A percentile compares a stretch with the other conserved stretches of the same genome.
Evolutionary conservation across 2,113 vertebrate species (phyloP).

Genomic region (Megaceryle maxima): DNA sequence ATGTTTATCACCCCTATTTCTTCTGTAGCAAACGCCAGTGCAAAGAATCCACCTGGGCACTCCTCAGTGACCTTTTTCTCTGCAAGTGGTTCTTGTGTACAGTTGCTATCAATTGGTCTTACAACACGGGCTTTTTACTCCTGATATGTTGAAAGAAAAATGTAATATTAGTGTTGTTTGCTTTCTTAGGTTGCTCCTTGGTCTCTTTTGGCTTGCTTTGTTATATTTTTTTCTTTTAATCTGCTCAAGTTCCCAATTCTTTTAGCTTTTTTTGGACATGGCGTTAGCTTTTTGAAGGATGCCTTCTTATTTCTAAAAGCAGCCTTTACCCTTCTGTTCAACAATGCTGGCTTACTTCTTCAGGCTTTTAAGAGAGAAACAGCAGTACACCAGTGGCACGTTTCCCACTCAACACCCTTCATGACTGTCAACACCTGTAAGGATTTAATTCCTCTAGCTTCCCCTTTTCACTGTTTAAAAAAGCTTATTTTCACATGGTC

Average conservation of each 20-base stretch:
- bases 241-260: background rate
- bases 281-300: background rate
- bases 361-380: background rate
- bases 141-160: background rate
- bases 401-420: background rate
- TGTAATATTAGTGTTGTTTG: background rate
- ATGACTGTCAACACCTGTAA: background rate
- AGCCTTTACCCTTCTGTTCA: background rate
- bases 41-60: background rate
- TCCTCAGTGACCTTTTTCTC: background rate
- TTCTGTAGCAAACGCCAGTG: background rate
- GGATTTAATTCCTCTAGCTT: conserved; percentile 23
- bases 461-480: background rate
- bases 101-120: background rate
- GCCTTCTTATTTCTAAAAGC: background rate
- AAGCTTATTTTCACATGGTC: background rate
- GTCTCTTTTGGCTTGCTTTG: background rate
- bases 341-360: background rate
- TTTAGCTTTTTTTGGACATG: background rate
- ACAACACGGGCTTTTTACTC: background rate
- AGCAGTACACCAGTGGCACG: background rate
- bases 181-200: background rate
- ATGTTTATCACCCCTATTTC: background rate
- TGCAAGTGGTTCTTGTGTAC: background rate
- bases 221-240: background rate